Conservation (phyloP, 2,113 vertebrate genomes). For the Prinia subflava region DNA sequence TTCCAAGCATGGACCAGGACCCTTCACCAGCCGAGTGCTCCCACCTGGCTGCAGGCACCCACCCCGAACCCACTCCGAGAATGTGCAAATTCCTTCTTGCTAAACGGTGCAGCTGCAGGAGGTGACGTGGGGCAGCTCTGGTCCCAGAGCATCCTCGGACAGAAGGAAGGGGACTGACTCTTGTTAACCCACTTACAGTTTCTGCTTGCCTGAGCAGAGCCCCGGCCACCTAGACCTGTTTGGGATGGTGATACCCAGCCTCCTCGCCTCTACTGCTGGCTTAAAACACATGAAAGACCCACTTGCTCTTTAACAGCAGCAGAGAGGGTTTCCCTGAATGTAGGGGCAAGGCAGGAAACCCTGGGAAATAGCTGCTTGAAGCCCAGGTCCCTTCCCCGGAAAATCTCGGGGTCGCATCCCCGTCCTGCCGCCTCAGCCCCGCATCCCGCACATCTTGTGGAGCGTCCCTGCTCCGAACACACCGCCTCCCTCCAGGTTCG, state of each 20-base stretch:
- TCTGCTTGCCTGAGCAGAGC: background rate
- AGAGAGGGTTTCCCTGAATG: background rate
- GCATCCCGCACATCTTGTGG: background rate
- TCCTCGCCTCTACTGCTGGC: background rate
- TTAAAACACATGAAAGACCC: background rate
- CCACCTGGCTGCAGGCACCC: background rate
- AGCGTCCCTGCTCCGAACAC: background rate
- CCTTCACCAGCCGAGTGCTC: fast-evolving
- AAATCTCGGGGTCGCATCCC: background rate
- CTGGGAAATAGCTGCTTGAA: background rate
- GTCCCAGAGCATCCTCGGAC: background rate
- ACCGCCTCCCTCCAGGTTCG: background rate
- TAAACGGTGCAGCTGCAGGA: background rate
- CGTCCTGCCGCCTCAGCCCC: background rate
- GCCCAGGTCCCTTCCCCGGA: background rate
- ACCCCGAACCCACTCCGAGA: background rate
- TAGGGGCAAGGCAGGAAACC: background rate
- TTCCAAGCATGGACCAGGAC: background rate
- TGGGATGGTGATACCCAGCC: background rate
- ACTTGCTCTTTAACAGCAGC: background rate
- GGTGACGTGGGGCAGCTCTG: background rate
- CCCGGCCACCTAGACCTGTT: fast-evolving
- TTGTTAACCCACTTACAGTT: background rate
- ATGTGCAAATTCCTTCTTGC: background rate
- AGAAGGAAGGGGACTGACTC: fast-evolving